Conservation (phyloP, 2,113 vertebrate genomes). For the Eurystomus gularis region DNA sequence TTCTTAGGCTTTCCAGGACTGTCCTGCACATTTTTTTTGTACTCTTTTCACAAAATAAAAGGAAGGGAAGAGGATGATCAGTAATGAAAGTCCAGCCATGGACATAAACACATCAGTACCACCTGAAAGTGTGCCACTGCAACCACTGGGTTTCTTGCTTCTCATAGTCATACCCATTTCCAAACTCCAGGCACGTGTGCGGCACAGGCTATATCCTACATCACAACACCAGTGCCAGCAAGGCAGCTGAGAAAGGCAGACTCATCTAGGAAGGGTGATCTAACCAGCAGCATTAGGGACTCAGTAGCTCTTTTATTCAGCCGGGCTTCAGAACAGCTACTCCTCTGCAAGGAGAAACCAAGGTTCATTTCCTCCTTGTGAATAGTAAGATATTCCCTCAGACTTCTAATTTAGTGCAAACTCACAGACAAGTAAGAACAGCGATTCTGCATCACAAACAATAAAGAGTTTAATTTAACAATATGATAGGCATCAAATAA, state of each 20-base stretch:
- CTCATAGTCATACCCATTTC: not conserved
- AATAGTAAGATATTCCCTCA: not conserved
- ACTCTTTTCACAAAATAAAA: not conserved
- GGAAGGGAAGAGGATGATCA: not conserved
- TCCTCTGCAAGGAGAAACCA: not conserved
- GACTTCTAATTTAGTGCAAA: not conserved
- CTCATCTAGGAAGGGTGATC: not conserved
- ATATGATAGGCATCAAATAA: not conserved
- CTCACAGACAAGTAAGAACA: not conserved
- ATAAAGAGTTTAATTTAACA: not conserved
- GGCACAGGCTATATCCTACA: not conserved
- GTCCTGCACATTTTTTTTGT: not conserved
- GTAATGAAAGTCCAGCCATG: not conserved
- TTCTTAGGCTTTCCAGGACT: not conserved
- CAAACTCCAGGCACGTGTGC: not conserved
- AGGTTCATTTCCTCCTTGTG: not conserved
- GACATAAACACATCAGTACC: not conserved
- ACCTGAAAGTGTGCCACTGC: not conserved
- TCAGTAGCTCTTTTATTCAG: not conserved
- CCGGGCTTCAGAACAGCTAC: not conserved
- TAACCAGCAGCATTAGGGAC: not conserved
- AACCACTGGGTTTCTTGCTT: not conserved
- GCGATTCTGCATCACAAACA: not conserved
- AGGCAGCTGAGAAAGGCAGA: not conserved
- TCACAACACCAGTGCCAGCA: not conserved